Evolutionary conservation across 2,888 invertebrate species (phyloP), one percentile per base, ranked within the genome.

Genomic region (Melikaiella ostensackeni): DNA sequence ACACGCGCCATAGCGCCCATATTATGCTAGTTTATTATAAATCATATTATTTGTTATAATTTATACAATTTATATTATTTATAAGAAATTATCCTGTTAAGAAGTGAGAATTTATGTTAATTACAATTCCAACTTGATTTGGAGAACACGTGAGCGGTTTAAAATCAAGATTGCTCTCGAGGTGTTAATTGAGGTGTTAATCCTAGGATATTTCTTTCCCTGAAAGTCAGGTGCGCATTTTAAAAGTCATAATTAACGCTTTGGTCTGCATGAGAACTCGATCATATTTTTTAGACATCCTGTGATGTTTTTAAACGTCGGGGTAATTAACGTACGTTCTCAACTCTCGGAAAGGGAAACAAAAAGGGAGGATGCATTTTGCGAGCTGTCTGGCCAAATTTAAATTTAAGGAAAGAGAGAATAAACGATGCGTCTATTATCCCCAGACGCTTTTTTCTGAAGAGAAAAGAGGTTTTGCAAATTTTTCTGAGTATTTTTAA

Each of bases 271-370:
- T 62, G 62, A 33, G 9, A 62, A 63, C 35, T 63, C 27, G 27
- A 70, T 66, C 46, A 46, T 46, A 66, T 70, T 70, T 46, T 46
- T 19, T 16, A 19, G 27, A 30, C 46, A 6, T 59, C 13, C 24
- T 46, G 50, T 6, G 50, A 8, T 70, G 2, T 50, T 50, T 33
- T 50, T 50, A 50, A 50, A 33, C 27, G 30, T 33, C 64, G 38
- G 24, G 42, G 30, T 50, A 70, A 70, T 70, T 70, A 70, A 70
- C 46, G 46, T 30, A 46, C 66, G 30, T 70, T 70, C 66, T 50
- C 27, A 70, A 30, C 46, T 70, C 64, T 42, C 46, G n/a, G 30
- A 42, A 70, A n/a, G 66, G n/a, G 59, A 46, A 46, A 70, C 46
- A 70, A 70, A 70, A 70, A 70, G 13, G 11, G 38, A n/a, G 21